Evolutionary conservation across 92 coral and sea anemone genomes (phyloP).

Genomic region (Isaurus tuberculatus): DNA sequence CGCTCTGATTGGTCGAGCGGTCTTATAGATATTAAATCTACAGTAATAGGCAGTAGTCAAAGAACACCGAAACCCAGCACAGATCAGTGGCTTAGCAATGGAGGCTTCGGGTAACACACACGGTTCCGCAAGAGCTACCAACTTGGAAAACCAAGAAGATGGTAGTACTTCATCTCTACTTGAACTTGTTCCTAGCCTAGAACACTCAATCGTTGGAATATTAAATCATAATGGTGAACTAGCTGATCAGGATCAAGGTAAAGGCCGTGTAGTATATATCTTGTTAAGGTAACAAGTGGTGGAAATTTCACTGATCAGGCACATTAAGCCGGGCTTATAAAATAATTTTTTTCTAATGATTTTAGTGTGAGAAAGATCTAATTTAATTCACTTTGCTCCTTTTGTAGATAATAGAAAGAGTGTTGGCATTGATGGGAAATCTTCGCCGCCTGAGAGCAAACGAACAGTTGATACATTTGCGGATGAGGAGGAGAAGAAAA

Average conservation of each 20-base stretch:
- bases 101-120: slow-evolving; percentile 93
- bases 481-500: slow-evolving; percentile 89
- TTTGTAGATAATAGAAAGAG: slow-evolving; percentile 91
- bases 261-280: slow-evolving; percentile 54
- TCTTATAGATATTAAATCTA: slow-evolving; percentile 96
- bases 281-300: slow-evolving; percentile 93
- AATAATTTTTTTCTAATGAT: slow-evolving; percentile 96
- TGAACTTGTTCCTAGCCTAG: slow-evolving; percentile 96
- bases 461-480: slow-evolving; percentile 87
- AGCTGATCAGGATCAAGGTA: slow-evolving; percentile 86
- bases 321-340: slow-evolving; percentile 95
- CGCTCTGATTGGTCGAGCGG: slow-evolving; percentile 87
- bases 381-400: slow-evolving; percentile 87
- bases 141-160: slow-evolving; percentile 77
- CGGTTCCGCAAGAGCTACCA: slow-evolving; percentile 81
- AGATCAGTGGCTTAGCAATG: slow-evolving; percentile 99
- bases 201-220: slow-evolving; percentile 94
- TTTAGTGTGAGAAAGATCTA: slow-evolving; percentile 84
- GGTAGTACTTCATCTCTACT: slow-evolving; percentile 81
- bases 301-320: slow-evolving; percentile 96
- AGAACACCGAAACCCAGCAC: slow-evolving; percentile 95
- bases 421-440: slow-evolving; percentile 81
- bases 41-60: slow-evolving; percentile 98
- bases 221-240: slow-evolving; percentile 92
- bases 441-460: slow-evolving; percentile 93